Conservation (phyloP, 2,113 vertebrate genomes). For the Xiphophorus hellerii region DNA sequence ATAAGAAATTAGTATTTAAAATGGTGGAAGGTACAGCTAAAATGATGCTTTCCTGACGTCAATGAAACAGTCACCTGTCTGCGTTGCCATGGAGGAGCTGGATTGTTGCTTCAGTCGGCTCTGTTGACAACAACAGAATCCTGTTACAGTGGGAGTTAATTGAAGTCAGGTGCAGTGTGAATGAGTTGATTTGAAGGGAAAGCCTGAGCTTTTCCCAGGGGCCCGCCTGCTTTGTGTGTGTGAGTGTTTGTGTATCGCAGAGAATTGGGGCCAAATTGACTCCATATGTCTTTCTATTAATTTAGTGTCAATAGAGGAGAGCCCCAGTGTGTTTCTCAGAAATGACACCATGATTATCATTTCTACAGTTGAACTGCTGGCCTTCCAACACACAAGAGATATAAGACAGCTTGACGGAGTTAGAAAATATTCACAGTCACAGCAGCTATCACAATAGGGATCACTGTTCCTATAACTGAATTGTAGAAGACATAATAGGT, state of each 20-base stretch:
- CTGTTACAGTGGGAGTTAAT: constrained; percentile 33
- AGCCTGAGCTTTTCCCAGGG: constrained; percentile 46
- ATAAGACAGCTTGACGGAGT: constrained; percentile 21
- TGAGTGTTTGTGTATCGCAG: constrained; percentile 22
- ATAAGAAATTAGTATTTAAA: background rate
- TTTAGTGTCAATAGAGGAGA: constrained; percentile 90
- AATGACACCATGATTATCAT: constrained; percentile 92
- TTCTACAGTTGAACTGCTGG: constrained; percentile 43
- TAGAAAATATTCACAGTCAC: constrained; percentile 11
- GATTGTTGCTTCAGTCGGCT: background rate
- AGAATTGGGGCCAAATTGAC: constrained; percentile 86
- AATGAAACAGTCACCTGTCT: background rate
- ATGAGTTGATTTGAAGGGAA: constrained; percentile 56
- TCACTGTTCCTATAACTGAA: constrained; percentile 23
- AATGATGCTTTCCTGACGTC: background rate
- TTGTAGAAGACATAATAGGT: constrained; percentile 22
- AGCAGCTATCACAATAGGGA: constrained; percentile 2
- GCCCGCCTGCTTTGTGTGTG: constrained; percentile 1
- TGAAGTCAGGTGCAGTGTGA: constrained; percentile 39
- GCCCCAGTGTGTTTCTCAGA: constrained; percentile 76
- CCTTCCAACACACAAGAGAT: constrained; percentile 40
- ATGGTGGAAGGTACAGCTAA: background rate
- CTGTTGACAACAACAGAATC: background rate
- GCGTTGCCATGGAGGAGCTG: background rate
- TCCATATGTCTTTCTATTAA: constrained; percentile 99